Evolutionary conservation across 2,113 vertebrate genomes (phyloP).

Genomic region (Oxygymnocypris stewartii): DNA sequence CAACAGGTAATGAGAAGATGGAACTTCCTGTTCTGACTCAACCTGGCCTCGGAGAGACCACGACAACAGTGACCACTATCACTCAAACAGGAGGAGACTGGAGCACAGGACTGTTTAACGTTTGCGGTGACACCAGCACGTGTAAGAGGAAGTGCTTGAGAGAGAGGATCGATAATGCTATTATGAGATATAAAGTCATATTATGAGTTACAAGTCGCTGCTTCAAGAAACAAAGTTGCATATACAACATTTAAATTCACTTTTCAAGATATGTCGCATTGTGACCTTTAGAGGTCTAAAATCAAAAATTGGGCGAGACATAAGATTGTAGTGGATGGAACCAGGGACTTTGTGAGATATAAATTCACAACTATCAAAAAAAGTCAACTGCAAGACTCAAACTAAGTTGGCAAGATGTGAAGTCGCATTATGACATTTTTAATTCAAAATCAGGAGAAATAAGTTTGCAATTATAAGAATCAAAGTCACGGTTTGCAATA

Average conservation of each 20-base stretch:
- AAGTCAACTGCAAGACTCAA: not conserved
- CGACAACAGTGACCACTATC: constrained; percentile 74
- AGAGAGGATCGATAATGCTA: not conserved
- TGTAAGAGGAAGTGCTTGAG: constrained; percentile 65
- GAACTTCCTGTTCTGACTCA: constrained; percentile 70
- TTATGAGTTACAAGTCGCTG: not conserved
- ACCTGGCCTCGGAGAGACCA: constrained; percentile 70
- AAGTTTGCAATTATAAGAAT: not conserved
- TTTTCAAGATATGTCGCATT: too few relatives aligned
- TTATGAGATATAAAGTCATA: not conserved
- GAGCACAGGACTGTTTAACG: constrained; percentile 76
- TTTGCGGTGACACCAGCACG: constrained; percentile 72
- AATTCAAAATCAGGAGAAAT: not conserved
- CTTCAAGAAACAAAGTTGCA: not conserved
- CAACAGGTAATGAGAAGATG: constrained; percentile 18
- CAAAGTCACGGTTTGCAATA: too few relatives aligned
- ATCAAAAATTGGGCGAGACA: not conserved
- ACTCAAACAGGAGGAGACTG: constrained; percentile 77
- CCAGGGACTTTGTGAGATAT: not conserved
- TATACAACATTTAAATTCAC: not conserved
- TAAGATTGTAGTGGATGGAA: not conserved
- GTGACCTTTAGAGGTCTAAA: not conserved
- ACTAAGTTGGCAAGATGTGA: not conserved
- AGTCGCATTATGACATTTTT: not conserved
- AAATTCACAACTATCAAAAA: not conserved